phyloP scores from a whole-genome alignment of 1,140 invertebrate species.

The Polypedilum pembai region DNA sequence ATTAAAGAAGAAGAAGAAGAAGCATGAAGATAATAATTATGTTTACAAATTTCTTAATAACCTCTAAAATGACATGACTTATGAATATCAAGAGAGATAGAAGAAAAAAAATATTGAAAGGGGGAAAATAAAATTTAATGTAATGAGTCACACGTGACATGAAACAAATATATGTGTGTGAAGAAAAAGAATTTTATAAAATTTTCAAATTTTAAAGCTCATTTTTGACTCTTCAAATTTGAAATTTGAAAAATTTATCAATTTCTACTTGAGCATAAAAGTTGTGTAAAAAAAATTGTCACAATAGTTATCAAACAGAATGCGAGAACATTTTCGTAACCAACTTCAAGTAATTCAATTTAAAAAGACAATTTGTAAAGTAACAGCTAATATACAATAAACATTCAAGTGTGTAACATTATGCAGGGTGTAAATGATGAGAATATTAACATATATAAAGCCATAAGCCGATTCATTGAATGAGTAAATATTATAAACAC shows the following conservation, averaged over 20 bases:
- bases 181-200: too few relatives aligned
- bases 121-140: neutral
- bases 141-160: constrained; percentile 11
- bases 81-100: neutral
- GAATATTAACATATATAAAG: neutral
- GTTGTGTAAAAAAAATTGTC: too few relatives aligned
- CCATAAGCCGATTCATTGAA: neutral
- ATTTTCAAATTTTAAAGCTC: neutral
- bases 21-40: constrained; percentile 13
- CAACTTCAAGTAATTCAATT: too few relatives aligned
- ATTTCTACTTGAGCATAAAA: too few relatives aligned
- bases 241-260: too few relatives aligned
- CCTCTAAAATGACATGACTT: constrained; percentile 8
- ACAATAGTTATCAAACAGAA: too few relatives aligned
- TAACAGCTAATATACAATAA: too few relatives aligned
- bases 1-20: too few relatives aligned
- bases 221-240: neutral
- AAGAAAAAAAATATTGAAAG: neutral
- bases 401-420: too few relatives aligned
- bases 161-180: neutral
- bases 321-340: too few relatives aligned
- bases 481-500: neutral
- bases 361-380: too few relatives aligned
- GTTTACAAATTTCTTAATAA: constrained; percentile 20
- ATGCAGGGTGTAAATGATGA: neutral